Evolutionary conservation across 2,888 invertebrate species (phyloP).

Genomic region (Resseliella maxima): DNA sequence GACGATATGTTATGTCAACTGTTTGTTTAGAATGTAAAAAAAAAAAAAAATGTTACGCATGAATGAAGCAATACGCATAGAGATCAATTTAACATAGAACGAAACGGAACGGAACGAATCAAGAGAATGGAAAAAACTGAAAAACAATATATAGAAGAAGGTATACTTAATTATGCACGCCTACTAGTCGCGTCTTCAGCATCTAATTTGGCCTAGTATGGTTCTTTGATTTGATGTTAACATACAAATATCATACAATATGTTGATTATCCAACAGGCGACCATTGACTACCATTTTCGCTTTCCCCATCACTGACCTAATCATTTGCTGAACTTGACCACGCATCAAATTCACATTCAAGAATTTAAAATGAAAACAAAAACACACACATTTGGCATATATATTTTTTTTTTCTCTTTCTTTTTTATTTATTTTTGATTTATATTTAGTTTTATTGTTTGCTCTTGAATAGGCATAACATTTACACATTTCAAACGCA

Average conservation of each 20-base stretch:
- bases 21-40: not conserved
- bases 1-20: too few species aligned
- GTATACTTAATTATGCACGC: not conserved
- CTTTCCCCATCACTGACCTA: slow-evolving; percentile 9
- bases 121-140: not conserved
- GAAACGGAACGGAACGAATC: not conserved
- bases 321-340: slow-evolving; percentile 27
- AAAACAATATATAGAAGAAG: too few species aligned
- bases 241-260: not conserved
- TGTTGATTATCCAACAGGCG: not conserved
- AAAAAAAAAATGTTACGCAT: not conserved
- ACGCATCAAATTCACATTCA: not conserved
- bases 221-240: not conserved
- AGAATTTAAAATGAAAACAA: not conserved
- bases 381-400: not conserved
- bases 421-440: not conserved
- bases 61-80: not conserved
- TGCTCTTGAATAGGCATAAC: slow-evolving; percentile 4
- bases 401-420: not conserved
- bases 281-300: not conserved
- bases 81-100: not conserved
- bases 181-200: slow-evolving; percentile 8
- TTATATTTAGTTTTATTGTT: slow-evolving; percentile 1
- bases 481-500: not conserved
- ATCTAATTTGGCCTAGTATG: not conserved